Evolutionary conservation across 2,797 vertebrate genomes (phyloP).

Genomic region (Sandelia bainsii): DNA sequence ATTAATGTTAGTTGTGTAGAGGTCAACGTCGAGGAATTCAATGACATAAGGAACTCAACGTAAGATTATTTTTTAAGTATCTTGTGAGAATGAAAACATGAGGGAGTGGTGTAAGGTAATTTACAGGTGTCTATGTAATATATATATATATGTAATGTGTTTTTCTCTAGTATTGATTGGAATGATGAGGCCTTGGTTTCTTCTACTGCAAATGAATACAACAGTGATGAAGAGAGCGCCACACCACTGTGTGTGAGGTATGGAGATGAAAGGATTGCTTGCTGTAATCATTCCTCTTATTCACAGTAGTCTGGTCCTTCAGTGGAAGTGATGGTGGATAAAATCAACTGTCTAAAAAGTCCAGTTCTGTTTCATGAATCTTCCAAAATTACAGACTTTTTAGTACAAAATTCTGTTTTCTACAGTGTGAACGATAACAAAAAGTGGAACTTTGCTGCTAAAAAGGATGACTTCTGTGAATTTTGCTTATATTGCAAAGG

Average conservation of each 20-base stretch:
- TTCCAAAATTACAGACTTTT: no score
- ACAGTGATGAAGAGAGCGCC: background rate
- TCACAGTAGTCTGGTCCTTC: no score
- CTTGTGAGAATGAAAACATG: background rate
- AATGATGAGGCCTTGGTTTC: background rate
- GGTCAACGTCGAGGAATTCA: background rate
- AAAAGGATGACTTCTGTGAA: no score
- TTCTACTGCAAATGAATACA: background rate
- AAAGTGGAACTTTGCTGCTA: no score
- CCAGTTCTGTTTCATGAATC: no score
- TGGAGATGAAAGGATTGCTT: no score
- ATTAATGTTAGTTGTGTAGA: background rate
- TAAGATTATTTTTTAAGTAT: background rate
- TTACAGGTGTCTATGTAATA: background rate
- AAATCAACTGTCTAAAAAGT: no score
- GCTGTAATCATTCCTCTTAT: no score
- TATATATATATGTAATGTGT: background rate
- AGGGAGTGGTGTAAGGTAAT: background rate
- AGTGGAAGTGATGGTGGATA: no score
- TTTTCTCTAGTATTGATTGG: background rate
- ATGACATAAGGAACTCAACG: background rate
- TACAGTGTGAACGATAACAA: no score
- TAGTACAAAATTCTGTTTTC: no score
- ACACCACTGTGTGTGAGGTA: background rate
- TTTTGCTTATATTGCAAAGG: no score